Evolutionary conservation across 2,113 vertebrate species (phyloP).

Genomic region (Sphyrna mokarran): DNA sequence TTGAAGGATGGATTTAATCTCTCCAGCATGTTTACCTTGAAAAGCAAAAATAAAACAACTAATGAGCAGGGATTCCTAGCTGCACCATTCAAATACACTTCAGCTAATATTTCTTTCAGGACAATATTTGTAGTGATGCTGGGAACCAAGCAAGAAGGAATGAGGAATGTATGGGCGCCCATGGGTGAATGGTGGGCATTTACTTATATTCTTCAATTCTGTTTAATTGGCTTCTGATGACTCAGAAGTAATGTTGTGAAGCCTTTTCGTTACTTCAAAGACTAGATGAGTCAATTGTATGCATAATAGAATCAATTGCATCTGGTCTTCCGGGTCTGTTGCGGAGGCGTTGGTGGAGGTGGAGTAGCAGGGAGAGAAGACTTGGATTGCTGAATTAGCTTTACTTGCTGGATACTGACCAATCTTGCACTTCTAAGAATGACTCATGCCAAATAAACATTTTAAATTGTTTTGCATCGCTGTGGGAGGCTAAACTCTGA

Average conservation of each 20-base stretch:
- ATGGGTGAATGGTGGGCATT: neutral
- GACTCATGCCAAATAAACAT: neutral
- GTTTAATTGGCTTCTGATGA: neutral
- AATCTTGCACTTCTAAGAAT: neutral
- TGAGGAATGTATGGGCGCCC: neutral
- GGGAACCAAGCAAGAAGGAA: neutral
- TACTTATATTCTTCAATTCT: neutral
- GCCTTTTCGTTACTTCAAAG: neutral
- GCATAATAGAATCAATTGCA: neutral
- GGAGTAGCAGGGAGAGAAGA: neutral
- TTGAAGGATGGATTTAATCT: neutral
- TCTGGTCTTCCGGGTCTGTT: neutral
- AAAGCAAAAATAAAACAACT: neutral
- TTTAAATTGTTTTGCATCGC: neutral
- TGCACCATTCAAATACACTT: neutral
- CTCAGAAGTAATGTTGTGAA: neutral
- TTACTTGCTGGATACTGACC: neutral
- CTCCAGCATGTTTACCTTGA: neutral
- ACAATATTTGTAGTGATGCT: neutral
- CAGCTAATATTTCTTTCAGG: neutral
- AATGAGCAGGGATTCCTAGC: neutral
- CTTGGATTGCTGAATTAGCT: neutral
- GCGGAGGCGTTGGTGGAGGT: too few relatives aligned
- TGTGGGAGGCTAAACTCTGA: neutral
- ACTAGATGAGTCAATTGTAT: neutral